A percentile compares a stretch with the other conserved stretches of the same genome.
Conservation (phyloP, 2,797 vertebrate genomes). For the Pipistrellus kuhlii region DNA sequence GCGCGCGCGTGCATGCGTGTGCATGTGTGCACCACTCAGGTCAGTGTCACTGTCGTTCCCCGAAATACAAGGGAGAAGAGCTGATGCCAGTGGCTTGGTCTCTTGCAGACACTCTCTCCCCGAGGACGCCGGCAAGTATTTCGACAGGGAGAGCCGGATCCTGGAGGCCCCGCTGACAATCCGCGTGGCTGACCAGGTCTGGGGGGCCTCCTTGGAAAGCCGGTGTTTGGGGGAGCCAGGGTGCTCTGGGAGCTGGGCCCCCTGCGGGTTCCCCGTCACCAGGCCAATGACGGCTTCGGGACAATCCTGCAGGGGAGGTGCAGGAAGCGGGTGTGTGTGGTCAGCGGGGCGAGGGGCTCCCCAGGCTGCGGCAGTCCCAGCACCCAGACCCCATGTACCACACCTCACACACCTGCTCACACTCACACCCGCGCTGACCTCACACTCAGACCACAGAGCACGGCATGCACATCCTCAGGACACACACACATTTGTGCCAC, state of each 20-base stretch:
- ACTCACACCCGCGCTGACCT: rapidly evolving
- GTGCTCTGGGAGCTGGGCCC: neutral
- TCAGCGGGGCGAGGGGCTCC: neutral
- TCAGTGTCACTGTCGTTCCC: too few relatives aligned
- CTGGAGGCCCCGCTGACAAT: conserved; percentile 92
- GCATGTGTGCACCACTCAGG: neutral
- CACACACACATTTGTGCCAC: rapidly evolving
- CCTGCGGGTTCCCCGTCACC: rapidly evolving
- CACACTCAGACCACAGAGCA: neutral
- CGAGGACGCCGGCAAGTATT: conserved; percentile 90
- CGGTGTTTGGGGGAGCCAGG: neutral
- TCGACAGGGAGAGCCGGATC: conserved; percentile 91
- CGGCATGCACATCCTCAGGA: neutral
- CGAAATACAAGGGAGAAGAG: neutral
- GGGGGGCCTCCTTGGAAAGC: neutral
- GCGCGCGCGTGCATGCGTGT: too few relatives aligned
- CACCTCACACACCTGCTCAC: too few relatives aligned
- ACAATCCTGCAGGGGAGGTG: rapidly evolving
- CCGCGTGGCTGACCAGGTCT: conserved; percentile 92
- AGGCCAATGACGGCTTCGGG: too few relatives aligned
- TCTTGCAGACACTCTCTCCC: conserved; percentile 88
- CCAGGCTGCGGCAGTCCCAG: too few relatives aligned
- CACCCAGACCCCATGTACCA: neutral
- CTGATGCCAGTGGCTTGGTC: neutral
- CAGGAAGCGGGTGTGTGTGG: rapidly evolving